Conservation (phyloP, 1,140 invertebrate species). For the Drosophila eugracilis region DNA sequence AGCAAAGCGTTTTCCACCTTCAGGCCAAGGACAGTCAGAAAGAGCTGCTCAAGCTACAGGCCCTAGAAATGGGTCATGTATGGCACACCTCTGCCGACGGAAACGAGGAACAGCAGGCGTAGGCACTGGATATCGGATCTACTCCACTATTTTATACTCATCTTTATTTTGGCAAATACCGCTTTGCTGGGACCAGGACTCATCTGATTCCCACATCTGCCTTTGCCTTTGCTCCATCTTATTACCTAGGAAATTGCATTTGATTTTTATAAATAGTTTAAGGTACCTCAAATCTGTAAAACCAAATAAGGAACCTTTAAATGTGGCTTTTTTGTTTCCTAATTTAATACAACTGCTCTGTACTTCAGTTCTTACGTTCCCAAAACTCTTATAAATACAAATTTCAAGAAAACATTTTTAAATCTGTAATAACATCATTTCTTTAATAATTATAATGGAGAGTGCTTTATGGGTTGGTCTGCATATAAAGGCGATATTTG, state of each 20-base stretch:
- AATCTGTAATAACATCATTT: too few relatives aligned
- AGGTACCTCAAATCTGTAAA: slow-evolving; percentile 21
- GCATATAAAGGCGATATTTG: too few relatives aligned
- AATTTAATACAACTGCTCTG: slow-evolving; percentile 28
- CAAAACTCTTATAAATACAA: slow-evolving; percentile 27
- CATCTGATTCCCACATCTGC: slow-evolving; percentile 5
- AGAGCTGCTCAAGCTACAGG: slow-evolving; percentile 84
- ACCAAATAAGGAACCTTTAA: not conserved
- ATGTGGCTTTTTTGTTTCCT: not conserved
- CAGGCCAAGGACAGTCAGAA: slow-evolving; percentile 92
- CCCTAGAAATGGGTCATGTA: slow-evolving; percentile 75
- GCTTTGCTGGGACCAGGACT: slow-evolving; percentile 26
- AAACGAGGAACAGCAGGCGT: slow-evolving; percentile 66
- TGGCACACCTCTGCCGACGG: slow-evolving; percentile 73
- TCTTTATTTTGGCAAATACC: slow-evolving; percentile 6
- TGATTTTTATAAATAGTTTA: slow-evolving; percentile 30
- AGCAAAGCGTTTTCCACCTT: slow-evolving; percentile 92
- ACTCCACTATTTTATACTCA: slow-evolving; percentile 12
- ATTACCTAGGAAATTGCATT: slow-evolving; percentile 65
- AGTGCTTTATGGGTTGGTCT: too few relatives aligned
- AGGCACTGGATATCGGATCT: not conserved
- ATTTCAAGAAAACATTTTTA: slow-evolving; percentile 4
- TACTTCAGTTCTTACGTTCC: slow-evolving; percentile 47
- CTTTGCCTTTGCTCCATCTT: slow-evolving; percentile 15
- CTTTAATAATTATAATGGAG: too few relatives aligned